These are phyloP conservation scores for Drosophila nigritarsus DNA, from an alignment of 2,888 invertebrate genomes.

Conservation along the genomic window DNA sequence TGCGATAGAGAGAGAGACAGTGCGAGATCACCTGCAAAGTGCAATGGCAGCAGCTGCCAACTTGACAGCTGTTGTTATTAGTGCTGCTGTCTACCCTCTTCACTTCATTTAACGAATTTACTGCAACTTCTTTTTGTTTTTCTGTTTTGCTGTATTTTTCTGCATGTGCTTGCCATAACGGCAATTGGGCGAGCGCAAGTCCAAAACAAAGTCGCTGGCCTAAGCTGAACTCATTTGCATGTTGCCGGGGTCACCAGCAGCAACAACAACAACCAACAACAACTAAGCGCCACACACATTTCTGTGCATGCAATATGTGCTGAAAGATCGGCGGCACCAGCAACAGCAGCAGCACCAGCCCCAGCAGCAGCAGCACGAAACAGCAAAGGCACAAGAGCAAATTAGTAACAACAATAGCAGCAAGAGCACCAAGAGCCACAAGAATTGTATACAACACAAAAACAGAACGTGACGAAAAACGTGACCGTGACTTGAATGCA, in stretches of 20 bases:
- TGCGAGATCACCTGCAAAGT: slow-evolving; percentile 39
- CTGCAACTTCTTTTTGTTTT: slow-evolving; percentile 30
- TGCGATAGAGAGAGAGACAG: neutral
- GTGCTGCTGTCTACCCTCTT: slow-evolving; percentile 4
- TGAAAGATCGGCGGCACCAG: slow-evolving; percentile 35
- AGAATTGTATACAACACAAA: slow-evolving; percentile 27
- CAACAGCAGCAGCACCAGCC: slow-evolving; percentile 31
- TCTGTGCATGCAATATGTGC: slow-evolving; percentile 34
- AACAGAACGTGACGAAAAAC: slow-evolving; percentile 74
- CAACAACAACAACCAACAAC: slow-evolving; percentile 15
- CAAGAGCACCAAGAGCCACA: slow-evolving; percentile 20
- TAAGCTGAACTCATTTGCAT: slow-evolving; percentile 73
- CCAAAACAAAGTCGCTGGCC: slow-evolving; percentile 47
- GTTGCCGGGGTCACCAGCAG: slow-evolving; percentile 64
- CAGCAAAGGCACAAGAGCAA: slow-evolving; percentile 46
- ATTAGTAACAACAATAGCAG: slow-evolving; percentile 33
- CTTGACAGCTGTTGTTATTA: slow-evolving; percentile 49
- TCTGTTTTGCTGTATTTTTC: neutral
- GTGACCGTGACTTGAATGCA: slow-evolving; percentile 73
- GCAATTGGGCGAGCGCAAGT: slow-evolving; percentile 48
- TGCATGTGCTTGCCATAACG: slow-evolving; percentile 40
- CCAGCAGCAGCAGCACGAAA: slow-evolving; percentile 29
- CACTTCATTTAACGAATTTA: slow-evolving; percentile 38
- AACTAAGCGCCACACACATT: slow-evolving; percentile 25
- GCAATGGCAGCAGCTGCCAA: slow-evolving; percentile 62